phyloP scores from a whole-genome alignment of 2,888 invertebrate species.

The Timema podura region DNA sequence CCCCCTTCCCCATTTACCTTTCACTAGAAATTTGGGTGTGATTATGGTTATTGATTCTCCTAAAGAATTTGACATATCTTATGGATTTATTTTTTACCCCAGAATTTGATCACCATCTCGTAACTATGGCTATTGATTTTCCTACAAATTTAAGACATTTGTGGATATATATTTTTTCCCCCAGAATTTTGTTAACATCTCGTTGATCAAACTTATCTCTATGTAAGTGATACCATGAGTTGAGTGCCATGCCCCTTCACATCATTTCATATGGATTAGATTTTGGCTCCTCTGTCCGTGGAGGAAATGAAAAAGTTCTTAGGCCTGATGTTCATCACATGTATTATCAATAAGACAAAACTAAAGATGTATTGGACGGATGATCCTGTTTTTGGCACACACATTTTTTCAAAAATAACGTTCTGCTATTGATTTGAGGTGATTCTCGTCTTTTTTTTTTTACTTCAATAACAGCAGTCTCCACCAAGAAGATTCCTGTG shows the following conservation, averaged over 20 bases:
- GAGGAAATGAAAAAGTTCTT: background rate
- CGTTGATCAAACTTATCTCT: background rate
- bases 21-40: background rate
- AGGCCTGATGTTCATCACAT: background rate
- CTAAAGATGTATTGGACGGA: conserved; percentile 1
- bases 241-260: background rate
- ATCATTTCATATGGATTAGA: background rate
- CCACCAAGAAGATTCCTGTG: background rate
- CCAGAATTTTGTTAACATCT: background rate
- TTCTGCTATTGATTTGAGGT: conserved; percentile 2
- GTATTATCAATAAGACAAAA: background rate
- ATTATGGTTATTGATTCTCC: background rate
- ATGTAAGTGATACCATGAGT: no score
- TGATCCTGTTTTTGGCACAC: conserved; percentile 7
- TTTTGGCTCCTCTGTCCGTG: background rate
- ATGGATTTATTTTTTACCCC: no score
- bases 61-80: background rate
- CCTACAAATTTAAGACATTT: background rate
- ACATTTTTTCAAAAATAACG: background rate
- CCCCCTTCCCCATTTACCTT: no score
- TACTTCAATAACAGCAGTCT: conserved; percentile 8
- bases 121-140: no score
- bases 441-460: conserved; percentile 10
- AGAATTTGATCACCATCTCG: background rate
- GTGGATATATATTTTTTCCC: background rate